phyloP scores from a whole-genome alignment of 2,113 vertebrate genomes.

The Microtus ochrogaster region DNA sequence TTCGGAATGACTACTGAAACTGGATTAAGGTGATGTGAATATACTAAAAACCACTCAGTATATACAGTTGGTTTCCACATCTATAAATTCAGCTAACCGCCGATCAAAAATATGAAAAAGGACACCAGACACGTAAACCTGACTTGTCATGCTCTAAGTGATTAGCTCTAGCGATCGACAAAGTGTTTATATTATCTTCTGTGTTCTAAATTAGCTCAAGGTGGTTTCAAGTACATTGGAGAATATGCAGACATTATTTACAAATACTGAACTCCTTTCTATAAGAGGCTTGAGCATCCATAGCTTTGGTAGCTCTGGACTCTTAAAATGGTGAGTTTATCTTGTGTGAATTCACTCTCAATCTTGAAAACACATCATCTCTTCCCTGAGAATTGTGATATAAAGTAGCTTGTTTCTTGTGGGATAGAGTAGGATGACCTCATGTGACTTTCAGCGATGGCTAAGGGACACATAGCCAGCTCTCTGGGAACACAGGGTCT shows the following conservation, averaged over 20 bases:
- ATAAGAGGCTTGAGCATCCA: background rate
- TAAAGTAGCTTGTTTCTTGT: background rate
- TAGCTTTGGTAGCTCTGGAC: background rate
- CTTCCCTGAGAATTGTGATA: background rate
- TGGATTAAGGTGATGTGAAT: background rate
- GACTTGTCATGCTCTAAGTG: background rate
- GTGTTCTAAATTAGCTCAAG: background rate
- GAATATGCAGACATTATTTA: too few relatives aligned
- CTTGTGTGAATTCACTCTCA: background rate
- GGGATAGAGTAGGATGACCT: background rate
- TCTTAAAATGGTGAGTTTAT: background rate
- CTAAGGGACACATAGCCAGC: background rate
- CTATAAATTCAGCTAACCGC: background rate
- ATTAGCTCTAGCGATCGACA: background rate
- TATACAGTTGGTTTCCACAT: background rate
- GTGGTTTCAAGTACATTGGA: background rate
- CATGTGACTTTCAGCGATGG: background rate
- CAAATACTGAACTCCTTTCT: background rate
- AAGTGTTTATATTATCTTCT: background rate
- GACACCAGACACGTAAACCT: background rate
- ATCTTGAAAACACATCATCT: background rate
- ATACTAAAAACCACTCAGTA: background rate
- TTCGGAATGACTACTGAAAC: background rate
- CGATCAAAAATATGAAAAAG: background rate
- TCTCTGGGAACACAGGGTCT: background rate